Evolutionary conservation across 2,113 vertebrate genomes (phyloP).

Genomic region (Nibea coibor): DNA sequence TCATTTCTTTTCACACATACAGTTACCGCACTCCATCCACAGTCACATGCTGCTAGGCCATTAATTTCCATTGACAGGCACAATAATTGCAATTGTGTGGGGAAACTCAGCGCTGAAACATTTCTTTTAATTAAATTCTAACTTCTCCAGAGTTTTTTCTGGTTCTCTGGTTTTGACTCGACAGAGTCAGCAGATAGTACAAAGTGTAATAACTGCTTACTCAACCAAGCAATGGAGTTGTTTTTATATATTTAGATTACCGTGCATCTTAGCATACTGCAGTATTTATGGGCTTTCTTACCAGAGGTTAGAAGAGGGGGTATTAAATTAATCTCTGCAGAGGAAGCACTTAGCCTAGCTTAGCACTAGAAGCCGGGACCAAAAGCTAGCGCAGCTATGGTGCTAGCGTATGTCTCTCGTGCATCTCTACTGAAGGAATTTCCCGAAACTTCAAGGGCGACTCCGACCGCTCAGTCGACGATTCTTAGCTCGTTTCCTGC

Average conservation of each 20-base stretch:
- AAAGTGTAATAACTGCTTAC: not conserved
- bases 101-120: slow-evolving; percentile 10
- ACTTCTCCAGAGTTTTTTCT: not conserved
- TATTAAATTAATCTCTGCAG: not conserved
- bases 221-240: not conserved
- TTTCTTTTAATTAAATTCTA: slow-evolving; percentile 38
- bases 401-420: not conserved
- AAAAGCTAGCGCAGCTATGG: too few relatives aligned
- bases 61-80: slow-evolving; percentile 39
- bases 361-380: not conserved
- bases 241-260: not conserved
- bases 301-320: not conserved
- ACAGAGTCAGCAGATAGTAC: not conserved
- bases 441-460: not conserved
- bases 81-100: slow-evolving; percentile 31
- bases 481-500: not conserved
- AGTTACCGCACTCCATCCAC: slow-evolving; percentile 21
- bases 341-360: not conserved
- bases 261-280: not conserved
- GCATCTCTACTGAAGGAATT: not conserved
- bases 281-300: not conserved
- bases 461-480: not conserved
- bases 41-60: slow-evolving; percentile 24
- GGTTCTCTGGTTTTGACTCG: not conserved
- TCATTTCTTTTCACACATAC: slow-evolving; percentile 48